A percentile compares a stretch with the other conserved stretches of the same genome.
Evolutionary conservation across 2,797 vertebrate species (phyloP).

Genomic region (Chanos chanos): DNA sequence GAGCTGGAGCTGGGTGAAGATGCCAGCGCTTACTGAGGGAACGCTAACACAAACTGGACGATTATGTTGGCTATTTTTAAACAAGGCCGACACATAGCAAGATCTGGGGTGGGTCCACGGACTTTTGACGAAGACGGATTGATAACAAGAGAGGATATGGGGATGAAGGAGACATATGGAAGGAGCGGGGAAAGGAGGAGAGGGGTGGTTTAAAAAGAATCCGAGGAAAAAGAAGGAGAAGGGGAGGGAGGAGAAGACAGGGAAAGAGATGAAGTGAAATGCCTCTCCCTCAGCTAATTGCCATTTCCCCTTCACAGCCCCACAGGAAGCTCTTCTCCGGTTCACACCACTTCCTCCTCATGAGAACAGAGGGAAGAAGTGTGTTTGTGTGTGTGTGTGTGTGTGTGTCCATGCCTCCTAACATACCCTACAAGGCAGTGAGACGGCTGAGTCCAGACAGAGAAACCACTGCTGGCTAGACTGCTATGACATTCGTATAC

Average conservation of each 20-base stretch:
- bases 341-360: constrained; percentile 63
- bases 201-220: neutral
- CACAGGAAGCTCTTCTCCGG: constrained; percentile 68
- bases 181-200: neutral
- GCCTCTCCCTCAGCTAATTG: constrained; percentile 51
- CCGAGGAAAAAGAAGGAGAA: neutral
- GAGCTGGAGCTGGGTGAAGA: too few species aligned
- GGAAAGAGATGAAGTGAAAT: constrained; percentile 1
- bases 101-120: too few species aligned
- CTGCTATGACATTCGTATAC: constrained; percentile 1
- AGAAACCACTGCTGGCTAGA: constrained; percentile 24
- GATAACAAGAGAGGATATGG: too few species aligned
- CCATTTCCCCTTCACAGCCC: constrained; percentile 64
- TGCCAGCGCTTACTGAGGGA: too few species aligned
- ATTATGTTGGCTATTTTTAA: too few species aligned
- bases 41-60: too few species aligned
- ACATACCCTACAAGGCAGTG: constrained; percentile 1
- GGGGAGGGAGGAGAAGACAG: neutral
- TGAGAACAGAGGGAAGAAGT: constrained; percentile 26
- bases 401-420: neutral
- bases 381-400: neutral
- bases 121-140: too few species aligned
- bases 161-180: neutral
- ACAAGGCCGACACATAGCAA: too few species aligned
- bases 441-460: neutral